These are phyloP conservation scores for Theropithecus gelada DNA, from an alignment of 2,113 vertebrate genomes.

Conservation along the genomic window DNA sequence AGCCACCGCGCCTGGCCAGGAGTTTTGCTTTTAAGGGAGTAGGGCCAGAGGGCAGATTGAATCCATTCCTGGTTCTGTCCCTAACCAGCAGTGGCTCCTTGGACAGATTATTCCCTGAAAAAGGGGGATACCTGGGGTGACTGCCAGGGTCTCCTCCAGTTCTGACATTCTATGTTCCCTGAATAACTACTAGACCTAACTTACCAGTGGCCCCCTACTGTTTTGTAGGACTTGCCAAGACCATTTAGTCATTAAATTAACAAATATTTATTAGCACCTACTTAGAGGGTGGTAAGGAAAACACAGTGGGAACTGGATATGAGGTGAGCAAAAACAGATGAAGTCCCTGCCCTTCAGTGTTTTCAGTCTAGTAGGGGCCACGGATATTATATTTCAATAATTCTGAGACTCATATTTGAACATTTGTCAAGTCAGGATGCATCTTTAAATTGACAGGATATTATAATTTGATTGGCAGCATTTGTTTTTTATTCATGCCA, in stretches of 20 bases:
- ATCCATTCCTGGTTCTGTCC: neutral
- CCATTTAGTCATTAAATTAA: neutral
- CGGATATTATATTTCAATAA: conserved; percentile 6
- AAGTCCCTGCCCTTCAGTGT: neutral
- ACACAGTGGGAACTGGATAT: neutral
- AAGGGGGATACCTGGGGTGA: neutral
- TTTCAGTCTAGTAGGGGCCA: neutral
- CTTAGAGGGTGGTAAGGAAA: neutral
- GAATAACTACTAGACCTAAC: neutral
- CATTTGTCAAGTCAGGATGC: conserved; percentile 2
- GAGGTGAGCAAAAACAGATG: neutral
- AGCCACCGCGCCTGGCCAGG: neutral
- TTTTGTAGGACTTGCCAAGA: conserved; percentile 10
- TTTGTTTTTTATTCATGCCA: conserved; percentile 19
- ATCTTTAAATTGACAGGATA: neutral
- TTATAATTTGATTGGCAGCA: neutral
- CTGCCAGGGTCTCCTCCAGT: neutral
- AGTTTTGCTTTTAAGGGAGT: neutral
- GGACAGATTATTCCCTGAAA: neutral
- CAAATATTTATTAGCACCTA: neutral
- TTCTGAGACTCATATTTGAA: neutral
- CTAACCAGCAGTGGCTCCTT: neutral
- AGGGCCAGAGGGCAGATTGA: neutral
- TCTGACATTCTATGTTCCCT: conserved; percentile 23
- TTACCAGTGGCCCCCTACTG: neutral